phyloP scores from a whole-genome alignment of 2,797 vertebrate species.

The Sebastolobus alascanus region DNA sequence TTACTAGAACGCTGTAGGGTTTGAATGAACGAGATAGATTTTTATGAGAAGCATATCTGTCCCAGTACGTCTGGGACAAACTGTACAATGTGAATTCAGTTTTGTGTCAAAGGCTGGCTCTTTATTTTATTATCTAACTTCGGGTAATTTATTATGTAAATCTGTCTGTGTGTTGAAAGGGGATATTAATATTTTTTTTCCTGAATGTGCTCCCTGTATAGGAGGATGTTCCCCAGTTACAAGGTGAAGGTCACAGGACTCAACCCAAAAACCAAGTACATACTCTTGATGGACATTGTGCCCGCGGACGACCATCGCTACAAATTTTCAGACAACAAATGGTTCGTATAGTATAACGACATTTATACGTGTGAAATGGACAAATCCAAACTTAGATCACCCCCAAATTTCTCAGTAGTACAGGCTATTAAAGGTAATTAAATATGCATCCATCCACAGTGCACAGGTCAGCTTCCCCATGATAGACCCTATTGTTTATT shows the following conservation, averaged over 20 bases:
- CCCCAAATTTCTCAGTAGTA: background rate
- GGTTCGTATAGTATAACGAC: constrained; percentile 83
- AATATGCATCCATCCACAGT: background rate
- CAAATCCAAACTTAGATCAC: background rate
- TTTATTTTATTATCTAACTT: constrained; percentile 3
- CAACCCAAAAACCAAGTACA: constrained; percentile 97
- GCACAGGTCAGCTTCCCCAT: background rate
- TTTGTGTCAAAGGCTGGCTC: constrained; percentile 2
- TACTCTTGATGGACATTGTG: constrained; percentile 97
- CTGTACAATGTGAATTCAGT: background rate
- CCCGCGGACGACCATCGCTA: constrained; percentile 96
- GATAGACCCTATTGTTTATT: background rate
- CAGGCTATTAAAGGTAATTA: background rate
- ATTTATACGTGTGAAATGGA: background rate
- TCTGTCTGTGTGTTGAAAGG: background rate
- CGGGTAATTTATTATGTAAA: background rate
- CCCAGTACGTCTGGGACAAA: background rate
- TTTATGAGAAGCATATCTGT: background rate
- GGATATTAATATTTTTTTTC: background rate
- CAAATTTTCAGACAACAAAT: constrained; percentile 98
- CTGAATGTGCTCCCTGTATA: constrained; percentile 58
- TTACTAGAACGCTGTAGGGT: background rate
- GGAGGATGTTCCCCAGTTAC: constrained; percentile 98
- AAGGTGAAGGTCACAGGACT: constrained; percentile 98
- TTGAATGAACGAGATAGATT: background rate